phyloP scores from a whole-genome alignment of 2,888 invertebrate genomes.

The Antheraea assamensis region DNA sequence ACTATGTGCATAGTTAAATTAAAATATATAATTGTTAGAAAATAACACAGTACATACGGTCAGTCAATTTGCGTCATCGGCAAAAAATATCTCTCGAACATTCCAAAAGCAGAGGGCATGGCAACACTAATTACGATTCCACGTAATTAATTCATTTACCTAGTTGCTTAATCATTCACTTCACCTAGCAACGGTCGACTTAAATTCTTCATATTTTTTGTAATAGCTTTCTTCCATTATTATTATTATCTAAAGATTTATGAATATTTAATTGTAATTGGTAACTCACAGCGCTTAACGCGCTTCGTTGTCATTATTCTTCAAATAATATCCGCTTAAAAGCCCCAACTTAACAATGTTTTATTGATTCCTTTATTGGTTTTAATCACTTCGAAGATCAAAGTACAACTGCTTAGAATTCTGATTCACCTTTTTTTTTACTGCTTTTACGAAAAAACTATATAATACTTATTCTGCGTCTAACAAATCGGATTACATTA shows the following conservation, averaged over 20 bases:
- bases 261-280: background rate
- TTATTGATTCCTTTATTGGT: background rate
- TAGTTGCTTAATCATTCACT: background rate
- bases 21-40: background rate
- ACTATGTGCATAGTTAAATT: background rate
- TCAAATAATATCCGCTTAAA: background rate
- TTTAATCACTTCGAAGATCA: slow-evolving; percentile 3
- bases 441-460: background rate
- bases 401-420: background rate
- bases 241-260: background rate
- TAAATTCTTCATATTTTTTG: background rate
- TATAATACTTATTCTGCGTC: too few relatives aligned
- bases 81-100: background rate
- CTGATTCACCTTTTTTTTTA: background rate
- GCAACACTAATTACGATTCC: background rate
- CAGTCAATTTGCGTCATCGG: background rate
- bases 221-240: background rate
- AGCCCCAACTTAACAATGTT: background rate
- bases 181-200: background rate
- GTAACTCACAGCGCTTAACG: background rate
- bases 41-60: background rate
- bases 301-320: background rate
- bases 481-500: too few relatives aligned
- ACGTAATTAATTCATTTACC: background rate
- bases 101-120: background rate